Evolutionary conservation across 2,888 invertebrate species (phyloP).

Genomic region (Caenorhabditis doughertyi): DNA sequence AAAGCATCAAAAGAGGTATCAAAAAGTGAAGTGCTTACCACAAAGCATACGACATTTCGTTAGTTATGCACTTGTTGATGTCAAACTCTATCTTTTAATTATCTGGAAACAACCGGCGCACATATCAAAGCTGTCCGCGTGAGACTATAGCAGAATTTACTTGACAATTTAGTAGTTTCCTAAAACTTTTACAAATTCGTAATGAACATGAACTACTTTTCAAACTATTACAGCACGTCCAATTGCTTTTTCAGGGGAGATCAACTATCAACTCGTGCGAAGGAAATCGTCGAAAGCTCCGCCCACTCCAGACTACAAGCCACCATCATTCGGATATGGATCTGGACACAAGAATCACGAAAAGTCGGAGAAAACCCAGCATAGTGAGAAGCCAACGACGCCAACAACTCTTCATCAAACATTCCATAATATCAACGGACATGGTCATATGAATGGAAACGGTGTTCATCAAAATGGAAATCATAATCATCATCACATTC

Average conservation of each 20-base stretch:
- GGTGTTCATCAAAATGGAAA: slow-evolving; percentile 11
- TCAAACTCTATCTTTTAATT: too few relatives aligned
- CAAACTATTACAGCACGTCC: too few relatives aligned
- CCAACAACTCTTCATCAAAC: background rate
- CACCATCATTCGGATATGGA: slow-evolving; percentile 47
- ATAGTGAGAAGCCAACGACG: background rate
- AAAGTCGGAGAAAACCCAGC: background rate
- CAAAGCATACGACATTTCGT: too few relatives aligned
- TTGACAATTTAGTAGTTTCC: background rate
- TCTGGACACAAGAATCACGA: slow-evolving; percentile 14
- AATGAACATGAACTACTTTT: too few relatives aligned
- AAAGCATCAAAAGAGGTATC: too few relatives aligned
- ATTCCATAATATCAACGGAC: slow-evolving; percentile 26
- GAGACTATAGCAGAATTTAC: too few relatives aligned
- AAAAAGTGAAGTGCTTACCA: too few relatives aligned
- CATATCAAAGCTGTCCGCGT: too few relatives aligned
- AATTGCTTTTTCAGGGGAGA: slow-evolving; percentile 36
- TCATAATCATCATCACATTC: slow-evolving; percentile 27
- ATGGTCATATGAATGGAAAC: slow-evolving; percentile 27
- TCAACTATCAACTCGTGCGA: slow-evolving; percentile 53
- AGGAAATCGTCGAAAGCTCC: slow-evolving; percentile 52
- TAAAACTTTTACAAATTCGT: background rate
- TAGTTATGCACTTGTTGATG: too few relatives aligned
- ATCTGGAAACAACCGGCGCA: too few relatives aligned
- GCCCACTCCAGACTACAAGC: slow-evolving; percentile 30